phyloP scores from a whole-genome alignment of 2,797 vertebrate genomes.

The Pterois miles region DNA sequence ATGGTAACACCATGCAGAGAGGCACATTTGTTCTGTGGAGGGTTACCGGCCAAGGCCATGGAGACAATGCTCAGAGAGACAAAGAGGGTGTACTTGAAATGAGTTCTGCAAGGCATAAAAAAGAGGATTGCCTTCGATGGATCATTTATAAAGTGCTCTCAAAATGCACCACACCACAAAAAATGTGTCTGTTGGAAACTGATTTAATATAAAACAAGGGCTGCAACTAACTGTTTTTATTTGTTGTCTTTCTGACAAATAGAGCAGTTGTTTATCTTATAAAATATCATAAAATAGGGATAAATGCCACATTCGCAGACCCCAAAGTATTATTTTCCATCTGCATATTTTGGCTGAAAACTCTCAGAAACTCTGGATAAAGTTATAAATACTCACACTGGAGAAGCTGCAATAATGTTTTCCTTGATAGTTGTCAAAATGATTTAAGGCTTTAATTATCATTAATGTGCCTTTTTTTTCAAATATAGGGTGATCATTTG shows the following conservation, averaged over 20 bases:
- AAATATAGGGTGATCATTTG: not conserved
- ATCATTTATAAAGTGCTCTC: conserved; percentile 8
- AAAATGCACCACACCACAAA: not conserved
- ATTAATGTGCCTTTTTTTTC: not conserved
- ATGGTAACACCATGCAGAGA: conserved; percentile 37
- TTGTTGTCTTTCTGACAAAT: not conserved
- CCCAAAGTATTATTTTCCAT: not conserved
- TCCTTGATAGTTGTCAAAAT: not conserved
- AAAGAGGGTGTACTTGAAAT: conserved; percentile 35
- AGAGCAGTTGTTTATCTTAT: not conserved
- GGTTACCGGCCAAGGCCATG: conserved; percentile 48
- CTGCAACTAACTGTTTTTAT: not conserved
- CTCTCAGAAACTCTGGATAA: not conserved
- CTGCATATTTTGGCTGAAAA: not conserved
- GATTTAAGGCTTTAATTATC: not conserved
- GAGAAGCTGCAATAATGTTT: fast-evolving
- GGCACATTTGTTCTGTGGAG: conserved; percentile 32
- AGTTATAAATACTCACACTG: not conserved
- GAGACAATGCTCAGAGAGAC: conserved; percentile 8
- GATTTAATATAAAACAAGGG: not conserved
- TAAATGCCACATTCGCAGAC: not conserved
- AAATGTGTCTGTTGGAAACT: not conserved
- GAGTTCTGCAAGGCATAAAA: conserved; percentile 33
- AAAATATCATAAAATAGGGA: not conserved
- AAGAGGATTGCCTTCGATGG: conserved; percentile 19